These are phyloP conservation scores for Corythaeola cristata DNA, from an alignment of 2,113 vertebrate genomes.

Conservation along the genomic window DNA sequence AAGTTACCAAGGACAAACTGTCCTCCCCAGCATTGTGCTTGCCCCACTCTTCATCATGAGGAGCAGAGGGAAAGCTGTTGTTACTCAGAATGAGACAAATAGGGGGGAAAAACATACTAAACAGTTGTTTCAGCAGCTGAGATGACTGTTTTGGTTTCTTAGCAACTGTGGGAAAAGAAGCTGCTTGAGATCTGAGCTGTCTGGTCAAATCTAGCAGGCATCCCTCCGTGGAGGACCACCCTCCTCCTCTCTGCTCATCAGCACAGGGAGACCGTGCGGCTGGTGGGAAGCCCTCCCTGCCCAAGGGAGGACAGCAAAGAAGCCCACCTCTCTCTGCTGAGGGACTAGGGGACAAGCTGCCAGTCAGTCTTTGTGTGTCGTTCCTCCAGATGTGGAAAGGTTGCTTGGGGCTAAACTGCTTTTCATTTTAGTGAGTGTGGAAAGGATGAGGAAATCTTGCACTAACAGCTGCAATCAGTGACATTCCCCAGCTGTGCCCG, in stretches of 20 bases:
- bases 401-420: neutral
- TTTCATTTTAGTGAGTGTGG: neutral
- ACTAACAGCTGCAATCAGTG: neutral
- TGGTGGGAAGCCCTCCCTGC: neutral
- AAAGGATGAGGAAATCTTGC: neutral
- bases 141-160: slow-evolving; percentile 41
- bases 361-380: neutral
- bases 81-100: neutral
- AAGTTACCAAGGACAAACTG: neutral
- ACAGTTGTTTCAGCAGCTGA: neutral
- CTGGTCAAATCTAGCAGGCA: slow-evolving; percentile 2
- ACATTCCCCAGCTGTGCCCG: neutral
- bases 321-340: neutral
- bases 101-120: neutral
- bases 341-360: neutral
- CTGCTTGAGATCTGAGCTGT: slow-evolving; percentile 8
- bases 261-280: neutral
- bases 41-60: neutral
- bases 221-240: neutral
- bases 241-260: neutral
- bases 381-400: neutral
- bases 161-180: slow-evolving; percentile 46
- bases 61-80: neutral
- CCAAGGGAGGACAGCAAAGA: neutral
- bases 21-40: neutral